phyloP scores from a whole-genome alignment of 2,888 invertebrate genomes.

The Caenorhabditis zanzibari region DNA sequence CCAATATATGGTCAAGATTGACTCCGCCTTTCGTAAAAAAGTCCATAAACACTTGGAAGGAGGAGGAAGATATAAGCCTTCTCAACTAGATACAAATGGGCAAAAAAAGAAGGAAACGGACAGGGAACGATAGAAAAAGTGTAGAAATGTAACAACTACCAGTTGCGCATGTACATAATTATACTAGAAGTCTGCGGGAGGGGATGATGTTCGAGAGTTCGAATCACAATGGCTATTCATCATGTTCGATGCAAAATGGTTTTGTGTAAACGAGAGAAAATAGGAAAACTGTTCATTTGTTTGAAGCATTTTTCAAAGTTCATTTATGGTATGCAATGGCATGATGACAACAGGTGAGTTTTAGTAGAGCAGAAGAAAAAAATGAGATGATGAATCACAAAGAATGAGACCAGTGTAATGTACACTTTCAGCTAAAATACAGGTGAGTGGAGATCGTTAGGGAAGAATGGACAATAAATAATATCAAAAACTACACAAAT shows the following conservation, averaged over 20 bases:
- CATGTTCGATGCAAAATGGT: conserved; percentile 14
- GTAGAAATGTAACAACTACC: conserved; percentile 46
- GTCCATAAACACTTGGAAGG: conserved; percentile 48
- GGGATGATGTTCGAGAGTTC: conserved; percentile 55
- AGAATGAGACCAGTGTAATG: conserved; percentile 41
- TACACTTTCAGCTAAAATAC: conserved; percentile 46
- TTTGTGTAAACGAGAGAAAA: conserved; percentile 15
- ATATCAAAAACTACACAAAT: background rate
- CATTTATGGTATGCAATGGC: background rate
- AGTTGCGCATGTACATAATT: conserved; percentile 55
- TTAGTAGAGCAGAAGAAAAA: background rate
- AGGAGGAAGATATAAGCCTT: conserved; percentile 8
- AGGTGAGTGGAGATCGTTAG: conserved; percentile 32
- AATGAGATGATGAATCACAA: conserved; percentile 47
- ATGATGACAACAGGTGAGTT: conserved; percentile 4
- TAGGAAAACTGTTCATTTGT: background rate
- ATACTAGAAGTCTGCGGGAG: conserved; percentile 15
- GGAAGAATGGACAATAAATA: conserved; percentile 20
- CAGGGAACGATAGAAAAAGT: conserved; percentile 21
- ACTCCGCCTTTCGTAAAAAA: background rate
- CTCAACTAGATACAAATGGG: conserved; percentile 41
- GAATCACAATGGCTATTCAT: conserved; percentile 48
- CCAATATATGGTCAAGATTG: conserved; percentile 36
- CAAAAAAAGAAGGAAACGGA: conserved; percentile 28
- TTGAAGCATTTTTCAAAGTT: conserved; percentile 12